phyloP scores from a whole-genome alignment of 2,888 invertebrate species.

The Dorcus parallelipipedus region DNA sequence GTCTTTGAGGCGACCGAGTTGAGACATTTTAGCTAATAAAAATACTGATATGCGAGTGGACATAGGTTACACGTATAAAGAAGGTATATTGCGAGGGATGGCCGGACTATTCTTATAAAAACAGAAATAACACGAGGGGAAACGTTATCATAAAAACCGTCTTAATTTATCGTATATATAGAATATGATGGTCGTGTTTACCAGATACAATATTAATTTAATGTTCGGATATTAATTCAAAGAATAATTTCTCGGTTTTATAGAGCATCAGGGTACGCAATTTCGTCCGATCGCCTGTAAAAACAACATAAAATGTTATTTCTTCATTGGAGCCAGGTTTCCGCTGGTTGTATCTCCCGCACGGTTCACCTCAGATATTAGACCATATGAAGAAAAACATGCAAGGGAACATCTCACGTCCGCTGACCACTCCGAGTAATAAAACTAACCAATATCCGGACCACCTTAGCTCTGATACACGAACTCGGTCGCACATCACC shows the following conservation, averaged over 20 bases:
- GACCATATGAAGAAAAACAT: slow-evolving; percentile 36
- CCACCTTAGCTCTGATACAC: slow-evolving; percentile 31
- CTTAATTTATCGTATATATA: neutral
- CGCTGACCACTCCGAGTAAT: slow-evolving; percentile 47
- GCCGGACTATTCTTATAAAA: neutral
- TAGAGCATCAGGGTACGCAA: slow-evolving; percentile 33
- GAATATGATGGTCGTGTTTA: slow-evolving; percentile 18
- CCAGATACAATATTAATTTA: slow-evolving; percentile 35
- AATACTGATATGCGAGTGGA: slow-evolving; percentile 40
- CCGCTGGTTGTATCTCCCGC: slow-evolving; percentile 39
- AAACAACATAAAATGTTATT: slow-evolving; percentile 49
- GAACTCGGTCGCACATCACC: slow-evolving; percentile 10
- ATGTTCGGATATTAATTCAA: slow-evolving; percentile 40
- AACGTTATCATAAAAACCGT: neutral
- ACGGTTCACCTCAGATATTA: slow-evolving; percentile 28
- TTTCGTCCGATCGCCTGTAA: slow-evolving; percentile 44
- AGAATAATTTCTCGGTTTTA: slow-evolving; percentile 39
- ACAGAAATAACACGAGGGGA: neutral
- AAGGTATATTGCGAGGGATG: slow-evolving; percentile 18
- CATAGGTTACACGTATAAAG: slow-evolving; percentile 42
- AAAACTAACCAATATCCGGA: slow-evolving; percentile 51
- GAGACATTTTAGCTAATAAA: slow-evolving; percentile 39
- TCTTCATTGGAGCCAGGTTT: slow-evolving; percentile 48
- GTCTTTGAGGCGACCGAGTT: slow-evolving; percentile 34
- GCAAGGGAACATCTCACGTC: slow-evolving; percentile 42